Evolutionary conservation across 2,113 vertebrate genomes (phyloP).

Genomic region (Machaerirhynchus nigripectus): DNA sequence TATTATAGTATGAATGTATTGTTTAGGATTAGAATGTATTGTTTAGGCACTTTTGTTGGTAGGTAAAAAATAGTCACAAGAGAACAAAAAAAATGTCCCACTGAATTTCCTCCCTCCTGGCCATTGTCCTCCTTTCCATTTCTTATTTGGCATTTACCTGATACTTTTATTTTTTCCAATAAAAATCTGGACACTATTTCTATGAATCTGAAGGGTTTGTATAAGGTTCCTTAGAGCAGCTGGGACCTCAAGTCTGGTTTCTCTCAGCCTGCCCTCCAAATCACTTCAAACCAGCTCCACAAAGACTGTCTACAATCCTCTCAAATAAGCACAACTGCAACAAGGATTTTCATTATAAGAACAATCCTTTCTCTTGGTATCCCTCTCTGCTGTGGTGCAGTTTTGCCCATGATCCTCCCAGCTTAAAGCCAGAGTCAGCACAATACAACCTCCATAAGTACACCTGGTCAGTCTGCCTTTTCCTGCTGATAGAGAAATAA

Average conservation of each 20-base stretch:
- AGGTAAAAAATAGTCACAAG: not conserved
- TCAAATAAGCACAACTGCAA: not conserved
- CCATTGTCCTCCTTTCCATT: not conserved
- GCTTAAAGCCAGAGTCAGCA: not conserved
- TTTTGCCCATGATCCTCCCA: not conserved
- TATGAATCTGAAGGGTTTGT: not conserved
- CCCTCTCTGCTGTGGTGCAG: not conserved
- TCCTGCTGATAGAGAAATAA: not conserved
- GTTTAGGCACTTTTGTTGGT: not conserved
- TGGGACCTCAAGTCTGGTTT: not conserved
- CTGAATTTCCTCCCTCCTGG: not conserved
- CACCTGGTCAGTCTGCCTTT: not conserved
- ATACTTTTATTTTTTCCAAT: not conserved
- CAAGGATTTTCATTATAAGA: not conserved
- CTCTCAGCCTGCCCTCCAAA: not conserved
- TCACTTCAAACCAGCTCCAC: not conserved
- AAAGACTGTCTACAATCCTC: not conserved
- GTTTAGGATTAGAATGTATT: slow-evolving; percentile 18
- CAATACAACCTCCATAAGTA: not conserved
- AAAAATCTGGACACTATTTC: not conserved
- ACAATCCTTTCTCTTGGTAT: not conserved
- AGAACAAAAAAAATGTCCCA: not conserved
- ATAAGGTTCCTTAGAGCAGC: not conserved
- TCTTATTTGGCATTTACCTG: not conserved
- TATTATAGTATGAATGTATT: slow-evolving; percentile 9